Evolutionary conservation across 2,797 vertebrate genomes (phyloP).

Genomic region (Ctenochaetus hawaiiensis): DNA sequence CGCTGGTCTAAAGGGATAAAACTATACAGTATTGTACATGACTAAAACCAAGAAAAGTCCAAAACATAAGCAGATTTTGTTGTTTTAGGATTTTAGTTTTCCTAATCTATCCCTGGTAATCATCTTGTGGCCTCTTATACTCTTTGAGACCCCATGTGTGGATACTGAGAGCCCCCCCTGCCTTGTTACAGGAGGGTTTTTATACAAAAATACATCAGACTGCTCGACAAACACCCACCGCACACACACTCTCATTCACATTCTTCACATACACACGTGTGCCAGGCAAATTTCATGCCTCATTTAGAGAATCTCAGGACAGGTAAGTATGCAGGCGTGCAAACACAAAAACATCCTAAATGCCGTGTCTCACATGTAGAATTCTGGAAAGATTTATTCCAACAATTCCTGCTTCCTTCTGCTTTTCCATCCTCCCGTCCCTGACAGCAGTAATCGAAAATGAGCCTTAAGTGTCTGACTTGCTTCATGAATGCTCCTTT

Average conservation of each 20-base stretch:
- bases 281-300: slow-evolving; percentile 21
- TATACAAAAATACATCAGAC: not conserved
- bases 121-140: not conserved
- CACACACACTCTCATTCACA: not conserved
- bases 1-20: not conserved
- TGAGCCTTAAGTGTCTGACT: slow-evolving; percentile 52
- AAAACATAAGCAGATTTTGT: not conserved
- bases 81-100: not conserved
- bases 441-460: slow-evolving; percentile 53
- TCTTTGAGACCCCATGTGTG: no score
- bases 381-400: slow-evolving; percentile 37
- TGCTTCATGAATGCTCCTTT: slow-evolving; percentile 49
- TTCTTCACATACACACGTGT: no score
- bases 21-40: not conserved
- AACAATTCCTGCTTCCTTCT: slow-evolving; percentile 22
- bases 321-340: slow-evolving; percentile 12
- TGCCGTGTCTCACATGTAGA: slow-evolving; percentile 5
- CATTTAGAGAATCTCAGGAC: slow-evolving; percentile 32
- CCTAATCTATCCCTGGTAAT: not conserved
- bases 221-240: not conserved
- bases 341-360: not conserved
- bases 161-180: not conserved
- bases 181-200: not conserved
- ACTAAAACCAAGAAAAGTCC: not conserved
- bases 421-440: slow-evolving; percentile 19